These are phyloP conservation scores for Zaprionus ornatus DNA, from an alignment of 1,140 invertebrate genomes.

Conservation along the genomic window DNA sequence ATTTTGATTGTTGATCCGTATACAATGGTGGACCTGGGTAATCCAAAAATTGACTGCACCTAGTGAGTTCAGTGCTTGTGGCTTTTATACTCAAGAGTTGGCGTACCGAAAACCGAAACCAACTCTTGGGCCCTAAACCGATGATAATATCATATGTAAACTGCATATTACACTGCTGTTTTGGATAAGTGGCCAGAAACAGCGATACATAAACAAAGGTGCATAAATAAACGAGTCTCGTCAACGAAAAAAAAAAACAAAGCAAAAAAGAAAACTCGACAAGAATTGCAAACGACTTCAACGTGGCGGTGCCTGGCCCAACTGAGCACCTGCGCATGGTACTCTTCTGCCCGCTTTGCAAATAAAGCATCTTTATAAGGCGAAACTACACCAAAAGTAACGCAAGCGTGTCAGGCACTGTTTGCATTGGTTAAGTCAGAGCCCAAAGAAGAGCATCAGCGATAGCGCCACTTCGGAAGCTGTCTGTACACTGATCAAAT, in stretches of 20 bases:
- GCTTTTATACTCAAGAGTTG: constrained; percentile 63
- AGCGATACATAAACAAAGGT: constrained; percentile 68
- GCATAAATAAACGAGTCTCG: constrained; percentile 57
- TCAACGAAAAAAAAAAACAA: constrained; percentile 38
- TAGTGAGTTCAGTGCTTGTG: constrained; percentile 30
- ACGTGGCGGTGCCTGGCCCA: constrained; percentile 23
- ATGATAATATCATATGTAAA: constrained; percentile 77
- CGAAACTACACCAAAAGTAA: not conserved
- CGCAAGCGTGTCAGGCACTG: constrained; percentile 1
- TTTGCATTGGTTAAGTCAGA: constrained; percentile 28
- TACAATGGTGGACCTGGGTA: constrained; percentile 57
- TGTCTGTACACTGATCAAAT: constrained; percentile 17
- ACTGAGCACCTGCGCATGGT: constrained; percentile 10
- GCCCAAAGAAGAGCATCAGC: not conserved
- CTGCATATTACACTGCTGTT: constrained; percentile 56
- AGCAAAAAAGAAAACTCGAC: constrained; percentile 46
- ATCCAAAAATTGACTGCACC: constrained; percentile 73
- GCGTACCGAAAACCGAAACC: constrained; percentile 10
- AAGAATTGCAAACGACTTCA: constrained; percentile 38
- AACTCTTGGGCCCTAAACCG: constrained; percentile 30
- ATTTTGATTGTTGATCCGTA: constrained; percentile 36
- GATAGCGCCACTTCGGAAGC: constrained; percentile 25
- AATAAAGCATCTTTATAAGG: constrained; percentile 26
- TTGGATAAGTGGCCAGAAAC: constrained; percentile 52
- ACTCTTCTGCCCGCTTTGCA: constrained; percentile 16